phyloP scores from a whole-genome alignment of 2,888 invertebrate species.

The Acronicta leporina region DNA sequence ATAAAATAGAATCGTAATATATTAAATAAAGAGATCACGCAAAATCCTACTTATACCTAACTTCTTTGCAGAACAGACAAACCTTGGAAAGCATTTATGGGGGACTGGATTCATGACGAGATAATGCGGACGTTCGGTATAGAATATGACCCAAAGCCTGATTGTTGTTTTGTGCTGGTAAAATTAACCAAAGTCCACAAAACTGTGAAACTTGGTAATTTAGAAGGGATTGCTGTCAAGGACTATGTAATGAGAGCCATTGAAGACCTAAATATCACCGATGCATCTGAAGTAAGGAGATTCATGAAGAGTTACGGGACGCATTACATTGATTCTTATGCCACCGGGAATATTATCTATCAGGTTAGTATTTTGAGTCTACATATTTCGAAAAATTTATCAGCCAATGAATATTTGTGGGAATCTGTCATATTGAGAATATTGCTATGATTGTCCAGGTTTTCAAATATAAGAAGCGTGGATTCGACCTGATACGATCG shows the following conservation, averaged over 20 bases:
- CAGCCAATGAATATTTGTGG: no score
- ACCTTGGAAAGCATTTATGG: slow-evolving; percentile 96
- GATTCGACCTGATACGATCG: slow-evolving; percentile 74
- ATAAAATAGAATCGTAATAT: no score
- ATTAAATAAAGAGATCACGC: background rate
- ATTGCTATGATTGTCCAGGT: slow-evolving; percentile 66
- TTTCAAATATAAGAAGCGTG: slow-evolving; percentile 80
- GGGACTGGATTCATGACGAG: slow-evolving; percentile 94
- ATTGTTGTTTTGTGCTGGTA: slow-evolving; percentile 92
- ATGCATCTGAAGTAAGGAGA: slow-evolving; percentile 91
- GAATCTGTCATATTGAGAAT: background rate
- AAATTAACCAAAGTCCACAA: slow-evolving; percentile 92
- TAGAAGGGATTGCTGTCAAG: slow-evolving; percentile 89
- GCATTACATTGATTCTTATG: slow-evolving; percentile 95
- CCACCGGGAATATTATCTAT: slow-evolving; percentile 96
- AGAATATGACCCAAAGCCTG: slow-evolving; percentile 90
- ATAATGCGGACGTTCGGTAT: slow-evolving; percentile 95
- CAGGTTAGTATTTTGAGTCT: slow-evolving; percentile 89
- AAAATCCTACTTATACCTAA: background rate
- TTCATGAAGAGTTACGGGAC: slow-evolving; percentile 96
- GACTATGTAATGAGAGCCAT: slow-evolving; percentile 91
- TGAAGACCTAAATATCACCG: slow-evolving; percentile 90
- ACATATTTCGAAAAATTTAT: background rate
- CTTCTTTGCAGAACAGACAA: slow-evolving; percentile 86
- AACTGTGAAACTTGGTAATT: slow-evolving; percentile 89